Conservation (phyloP, 92 coral and sea anemone genomes). For the Porites rus region DNA sequence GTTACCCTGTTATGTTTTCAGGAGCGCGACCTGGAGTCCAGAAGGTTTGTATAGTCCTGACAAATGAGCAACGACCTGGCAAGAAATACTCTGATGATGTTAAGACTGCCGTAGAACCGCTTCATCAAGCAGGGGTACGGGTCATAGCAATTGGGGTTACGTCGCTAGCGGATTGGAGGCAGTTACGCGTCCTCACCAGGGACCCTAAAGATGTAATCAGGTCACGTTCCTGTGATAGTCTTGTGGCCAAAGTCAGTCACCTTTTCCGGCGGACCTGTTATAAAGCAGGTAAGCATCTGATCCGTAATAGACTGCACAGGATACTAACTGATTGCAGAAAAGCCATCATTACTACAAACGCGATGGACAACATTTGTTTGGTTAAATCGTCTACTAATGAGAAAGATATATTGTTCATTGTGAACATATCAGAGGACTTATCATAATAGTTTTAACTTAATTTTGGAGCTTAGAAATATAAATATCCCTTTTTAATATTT, state of each 20-base stretch:
- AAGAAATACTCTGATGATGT: constrained; percentile 1
- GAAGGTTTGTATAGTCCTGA: constrained; percentile 31
- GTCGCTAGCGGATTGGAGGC: constrained; percentile 24
- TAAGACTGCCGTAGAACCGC: constrained; percentile 38
- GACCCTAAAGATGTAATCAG: constrained; percentile 39
- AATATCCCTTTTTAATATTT: too few relatives aligned
- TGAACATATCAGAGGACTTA: too few relatives aligned
- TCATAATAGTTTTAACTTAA: too few relatives aligned
- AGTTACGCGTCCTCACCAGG: constrained; percentile 29
- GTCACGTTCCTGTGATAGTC: constrained; percentile 26
- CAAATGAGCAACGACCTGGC: constrained; percentile 21
- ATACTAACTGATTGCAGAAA: background rate
- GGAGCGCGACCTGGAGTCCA: constrained; percentile 56
- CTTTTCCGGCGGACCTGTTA: constrained; percentile 35
- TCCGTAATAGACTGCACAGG: background rate
- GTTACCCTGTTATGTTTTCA: background rate
- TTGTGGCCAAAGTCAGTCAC: constrained; percentile 20
- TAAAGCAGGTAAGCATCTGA: constrained; percentile 13
- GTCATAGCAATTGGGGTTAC: constrained; percentile 56
- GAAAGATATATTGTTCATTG: too few relatives aligned
- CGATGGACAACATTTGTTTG: background rate
- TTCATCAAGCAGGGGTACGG: constrained; percentile 46
- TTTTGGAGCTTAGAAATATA: too few relatives aligned
- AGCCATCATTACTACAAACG: background rate
- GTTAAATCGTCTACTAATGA: too few relatives aligned